Percentiles rank a stretch among this genome's conserved stretches.
Conservation (phyloP, 2,888 invertebrate genomes). For the Apamea monoglypha region DNA sequence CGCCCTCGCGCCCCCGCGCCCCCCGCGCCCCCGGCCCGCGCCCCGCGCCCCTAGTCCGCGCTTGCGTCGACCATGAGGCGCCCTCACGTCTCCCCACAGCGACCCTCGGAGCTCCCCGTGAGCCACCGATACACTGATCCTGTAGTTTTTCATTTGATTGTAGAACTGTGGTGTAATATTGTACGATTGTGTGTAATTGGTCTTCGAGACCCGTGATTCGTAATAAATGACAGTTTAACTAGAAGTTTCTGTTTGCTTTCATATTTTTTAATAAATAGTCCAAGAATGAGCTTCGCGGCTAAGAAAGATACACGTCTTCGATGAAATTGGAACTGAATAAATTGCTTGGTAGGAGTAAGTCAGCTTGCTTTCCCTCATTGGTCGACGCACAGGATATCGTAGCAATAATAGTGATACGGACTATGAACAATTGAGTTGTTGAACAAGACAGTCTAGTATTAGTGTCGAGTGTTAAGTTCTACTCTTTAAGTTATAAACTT, state of each 20-base stretch:
- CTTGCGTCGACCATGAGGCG: conserved; percentile 51
- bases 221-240: conserved; percentile 60
- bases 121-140: conserved; percentile 38
- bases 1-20: too few relatives aligned
- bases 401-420: conserved; percentile 70
- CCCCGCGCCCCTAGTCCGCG: background rate
- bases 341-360: conserved; percentile 28
- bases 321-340: conserved; percentile 20
- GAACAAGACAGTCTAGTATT: conserved; percentile 66
- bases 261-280: conserved; percentile 32
- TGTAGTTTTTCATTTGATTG: conserved; percentile 54
- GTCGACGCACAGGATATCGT: conserved; percentile 62
- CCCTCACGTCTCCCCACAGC: conserved; percentile 11
- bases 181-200: conserved; percentile 51
- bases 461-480: conserved; percentile 68
- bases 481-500: conserved; percentile 67
- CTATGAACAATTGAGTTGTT: conserved; percentile 58
- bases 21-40: background rate
- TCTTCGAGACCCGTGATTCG: conserved; percentile 48
- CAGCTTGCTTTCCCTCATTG: conserved; percentile 48
- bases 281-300: conserved; percentile 20
- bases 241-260: conserved; percentile 60
- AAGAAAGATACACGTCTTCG: background rate
- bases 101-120: conserved; percentile 9
- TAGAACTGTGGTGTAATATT: conserved; percentile 53